phyloP scores from a whole-genome alignment of 1,140 invertebrate species.

The Cotesia typhae region DNA sequence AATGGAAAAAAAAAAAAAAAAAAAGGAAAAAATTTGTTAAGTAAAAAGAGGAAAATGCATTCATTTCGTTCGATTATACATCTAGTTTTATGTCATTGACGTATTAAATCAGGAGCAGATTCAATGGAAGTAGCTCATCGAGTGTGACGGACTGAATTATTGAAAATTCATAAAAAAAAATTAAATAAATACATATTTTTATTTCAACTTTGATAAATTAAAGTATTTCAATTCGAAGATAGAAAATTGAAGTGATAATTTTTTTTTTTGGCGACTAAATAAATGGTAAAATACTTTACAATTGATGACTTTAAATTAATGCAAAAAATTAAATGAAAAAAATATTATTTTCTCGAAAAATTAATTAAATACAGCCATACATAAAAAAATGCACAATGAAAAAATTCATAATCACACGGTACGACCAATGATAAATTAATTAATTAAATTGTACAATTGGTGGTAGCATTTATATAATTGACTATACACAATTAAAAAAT shows the following conservation, averaged over 20 bases:
- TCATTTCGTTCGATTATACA: too few relatives aligned
- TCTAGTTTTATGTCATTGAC: too few relatives aligned
- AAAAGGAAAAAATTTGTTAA: too few relatives aligned
- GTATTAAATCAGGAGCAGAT: too few relatives aligned
- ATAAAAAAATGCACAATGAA: slow-evolving; percentile 5
- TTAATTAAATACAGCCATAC: slow-evolving; percentile 3
- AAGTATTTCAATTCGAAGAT: background rate
- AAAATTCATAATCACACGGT: slow-evolving; percentile 2
- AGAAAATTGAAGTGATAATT: too few relatives aligned
- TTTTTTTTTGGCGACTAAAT: too few relatives aligned
- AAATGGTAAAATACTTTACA: too few relatives aligned
- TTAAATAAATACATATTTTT: background rate
- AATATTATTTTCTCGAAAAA: background rate
- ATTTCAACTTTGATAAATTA: background rate
- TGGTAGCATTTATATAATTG: slow-evolving; percentile 25
- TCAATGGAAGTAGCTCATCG: slow-evolving; percentile 5
- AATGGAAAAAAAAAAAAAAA: background rate
- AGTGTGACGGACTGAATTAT: slow-evolving; percentile 5
- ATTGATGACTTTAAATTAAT: too few relatives aligned
- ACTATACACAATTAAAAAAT: slow-evolving; percentile 13
- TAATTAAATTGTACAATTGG: slow-evolving; percentile 28
- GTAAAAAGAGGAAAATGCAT: too few relatives aligned
- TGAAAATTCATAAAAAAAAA: background rate
- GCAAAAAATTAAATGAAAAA: background rate
- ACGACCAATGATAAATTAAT: slow-evolving; percentile 4